Conservation (phyloP, 64 coral and sea anemone species). For the Platygyra sinensis region DNA sequence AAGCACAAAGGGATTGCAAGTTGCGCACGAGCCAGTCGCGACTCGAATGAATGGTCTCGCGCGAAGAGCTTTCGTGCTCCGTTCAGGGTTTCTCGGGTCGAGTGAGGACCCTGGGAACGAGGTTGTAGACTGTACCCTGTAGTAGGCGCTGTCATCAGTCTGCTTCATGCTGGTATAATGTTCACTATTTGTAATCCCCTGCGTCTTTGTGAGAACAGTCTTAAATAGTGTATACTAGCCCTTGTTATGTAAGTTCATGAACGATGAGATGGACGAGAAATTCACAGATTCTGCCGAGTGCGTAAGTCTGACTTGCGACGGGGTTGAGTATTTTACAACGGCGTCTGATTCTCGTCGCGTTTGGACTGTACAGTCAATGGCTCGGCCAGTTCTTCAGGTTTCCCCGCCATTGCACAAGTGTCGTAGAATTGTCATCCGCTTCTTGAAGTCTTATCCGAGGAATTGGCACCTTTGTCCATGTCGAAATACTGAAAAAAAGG, state of each 20-base stretch:
- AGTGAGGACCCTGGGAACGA: too few species aligned
- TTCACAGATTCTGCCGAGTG: neutral
- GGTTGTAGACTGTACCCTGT: too few species aligned
- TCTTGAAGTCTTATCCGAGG: slow-evolving; percentile 28
- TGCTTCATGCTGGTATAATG: too few species aligned
- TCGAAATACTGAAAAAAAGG: slow-evolving; percentile 12
- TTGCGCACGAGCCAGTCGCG: too few species aligned
- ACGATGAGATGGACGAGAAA: neutral
- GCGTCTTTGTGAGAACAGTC: too few species aligned
- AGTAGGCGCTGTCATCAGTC: too few species aligned
- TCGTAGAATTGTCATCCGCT: neutral
- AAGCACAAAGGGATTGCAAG: too few species aligned
- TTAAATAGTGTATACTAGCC: too few species aligned
- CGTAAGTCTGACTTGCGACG: neutral
- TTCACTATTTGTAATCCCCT: too few species aligned
- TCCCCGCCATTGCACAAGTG: neutral
- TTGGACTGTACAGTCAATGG: neutral
- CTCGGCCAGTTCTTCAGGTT: neutral
- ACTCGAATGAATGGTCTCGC: too few species aligned
- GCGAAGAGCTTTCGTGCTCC: too few species aligned
- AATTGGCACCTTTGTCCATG: slow-evolving; percentile 19
- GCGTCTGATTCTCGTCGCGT: neutral
- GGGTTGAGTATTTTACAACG: neutral
- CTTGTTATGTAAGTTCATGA: neutral
- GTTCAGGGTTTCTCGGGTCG: too few species aligned